A percentile compares a stretch with the other conserved stretches of the same genome.
phyloP scores from a whole-genome alignment of 2,797 vertebrate species.

The Dendrocincla tyrannina region DNA sequence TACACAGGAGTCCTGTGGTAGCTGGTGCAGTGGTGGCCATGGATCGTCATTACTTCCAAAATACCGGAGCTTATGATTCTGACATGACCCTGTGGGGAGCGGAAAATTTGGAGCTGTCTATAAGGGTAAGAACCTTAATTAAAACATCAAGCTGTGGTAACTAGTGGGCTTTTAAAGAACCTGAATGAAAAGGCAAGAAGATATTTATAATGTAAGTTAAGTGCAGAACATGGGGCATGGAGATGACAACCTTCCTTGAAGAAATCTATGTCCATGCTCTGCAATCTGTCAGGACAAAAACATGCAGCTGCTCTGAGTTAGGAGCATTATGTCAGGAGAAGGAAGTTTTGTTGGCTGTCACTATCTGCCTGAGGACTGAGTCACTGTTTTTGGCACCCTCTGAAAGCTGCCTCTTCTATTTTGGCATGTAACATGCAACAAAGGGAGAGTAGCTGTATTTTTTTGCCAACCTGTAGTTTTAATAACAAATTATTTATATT shows the following conservation, averaged over 20 bases:
- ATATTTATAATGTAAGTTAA: background rate
- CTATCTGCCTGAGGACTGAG: background rate
- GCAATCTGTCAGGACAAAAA: background rate
- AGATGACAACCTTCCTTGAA: background rate
- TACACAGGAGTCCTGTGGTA: conserved; percentile 82
- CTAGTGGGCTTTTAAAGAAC: background rate
- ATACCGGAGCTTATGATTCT: conserved; percentile 86
- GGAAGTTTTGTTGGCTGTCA: background rate
- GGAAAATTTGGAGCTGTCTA: conserved; percentile 88
- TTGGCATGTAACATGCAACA: background rate
- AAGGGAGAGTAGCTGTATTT: background rate
- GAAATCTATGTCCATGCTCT: rapidly evolving
- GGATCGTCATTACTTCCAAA: conserved; percentile 87
- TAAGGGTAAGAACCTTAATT: conserved; percentile 79
- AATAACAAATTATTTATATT: background rate
- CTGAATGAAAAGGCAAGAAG: background rate
- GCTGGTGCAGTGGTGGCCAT: conserved; percentile 83
- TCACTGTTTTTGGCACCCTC: background rate
- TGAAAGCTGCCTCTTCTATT: background rate
- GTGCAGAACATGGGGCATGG: background rate
- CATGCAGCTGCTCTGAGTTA: background rate
- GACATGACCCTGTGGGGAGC: conserved; percentile 81
- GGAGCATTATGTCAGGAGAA: background rate
- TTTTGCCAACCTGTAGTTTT: background rate
- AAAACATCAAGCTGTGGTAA: background rate